Base-by-base conservation (phyloP, 1,140 invertebrate genomes). In the Saccostrea cuccullata region DNA sequence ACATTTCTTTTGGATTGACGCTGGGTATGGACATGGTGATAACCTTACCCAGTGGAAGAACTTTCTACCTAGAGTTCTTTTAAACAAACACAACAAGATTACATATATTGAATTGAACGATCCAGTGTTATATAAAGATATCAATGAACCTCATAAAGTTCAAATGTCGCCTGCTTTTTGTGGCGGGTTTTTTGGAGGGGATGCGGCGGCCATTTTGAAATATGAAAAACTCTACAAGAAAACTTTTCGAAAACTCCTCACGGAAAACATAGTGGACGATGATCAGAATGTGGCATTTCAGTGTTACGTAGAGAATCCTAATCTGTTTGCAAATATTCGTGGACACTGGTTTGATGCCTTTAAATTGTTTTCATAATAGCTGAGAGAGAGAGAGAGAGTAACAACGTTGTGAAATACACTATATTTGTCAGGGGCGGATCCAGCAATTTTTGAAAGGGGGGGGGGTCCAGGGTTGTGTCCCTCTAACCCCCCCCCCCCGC, bases 1-100 rank as follows among this genome's bases (percentile, higher is more conserved):
- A 0, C 89, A 91, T 89, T 90, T 90, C 86, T 91, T 85, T 82
- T 91, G 91, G 91, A 90, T 92, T n/a, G 90, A 92, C 82, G 85
- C 87, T 2, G 90, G 91, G 15, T 92, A 92, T 86, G 91, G 88
- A 12, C 88, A 87, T 20, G 85, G 88, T 0, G 40, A n/a, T 4
- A 15, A n/a, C 3, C 55, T 84, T 6, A 26, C 82, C 40, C 3
- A 40, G 26, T 84, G 40, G 82, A 55, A 47, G 11, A 26, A 56
- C n/a, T 84, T 84, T 56, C 55, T 17, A 2, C 26, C 47, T 86
- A 40, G 85, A 70, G 36, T 26, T 47, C 88, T 30, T 56, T 26
- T 60, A 67, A 73, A 60, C n/a, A 83, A 26, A 15, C 77, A 6
- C 23, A n/a, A 36, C 26, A 89, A 30, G 47, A 85, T 89, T 13